Conservation (phyloP, 2,113 vertebrate species). For the Oncorhynchus mykiss region DNA sequence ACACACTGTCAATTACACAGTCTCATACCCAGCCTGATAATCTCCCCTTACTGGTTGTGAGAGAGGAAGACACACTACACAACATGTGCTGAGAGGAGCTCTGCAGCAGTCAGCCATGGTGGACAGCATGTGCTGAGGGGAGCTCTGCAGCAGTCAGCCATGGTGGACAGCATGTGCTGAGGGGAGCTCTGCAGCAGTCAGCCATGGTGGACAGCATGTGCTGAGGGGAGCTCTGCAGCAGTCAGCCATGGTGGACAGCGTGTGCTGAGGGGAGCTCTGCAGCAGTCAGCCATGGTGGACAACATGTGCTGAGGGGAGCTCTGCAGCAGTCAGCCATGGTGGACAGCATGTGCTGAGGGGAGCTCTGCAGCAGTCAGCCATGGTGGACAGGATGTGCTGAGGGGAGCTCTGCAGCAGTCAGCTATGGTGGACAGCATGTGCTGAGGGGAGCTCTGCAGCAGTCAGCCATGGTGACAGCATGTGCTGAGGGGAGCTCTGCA, state of each 20-base stretch:
- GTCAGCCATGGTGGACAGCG: slow-evolving; percentile 25
- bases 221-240: background rate
- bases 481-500: slow-evolving; percentile 13
- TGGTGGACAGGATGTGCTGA: slow-evolving; percentile 28
- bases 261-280: slow-evolving; percentile 19
- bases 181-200: slow-evolving; percentile 10
- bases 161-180: slow-evolving; percentile 24
- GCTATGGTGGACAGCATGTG: slow-evolving; percentile 28
- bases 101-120: slow-evolving; percentile 16
- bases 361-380: slow-evolving; percentile 17
- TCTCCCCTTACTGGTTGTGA: slow-evolving; percentile 4
- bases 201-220: slow-evolving; percentile 32
- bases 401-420: slow-evolving; percentile 10
- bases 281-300: slow-evolving; percentile 15
- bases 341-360: slow-evolving; percentile 28
- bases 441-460: slow-evolving; percentile 5
- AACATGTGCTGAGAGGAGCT: slow-evolving; percentile 27
- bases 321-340: slow-evolving; percentile 16
- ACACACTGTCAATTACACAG: background rate
- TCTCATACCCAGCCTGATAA: background rate
- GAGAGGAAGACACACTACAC: slow-evolving; percentile 21
- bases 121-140: slow-evolving; percentile 30
- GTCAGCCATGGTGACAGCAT: slow-evolving; percentile 25
- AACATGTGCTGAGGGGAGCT: slow-evolving; percentile 27
- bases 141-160: slow-evolving; percentile 17